Conservation (phyloP, 1,140 invertebrate species). For the Psilanteris sp. region DNA sequence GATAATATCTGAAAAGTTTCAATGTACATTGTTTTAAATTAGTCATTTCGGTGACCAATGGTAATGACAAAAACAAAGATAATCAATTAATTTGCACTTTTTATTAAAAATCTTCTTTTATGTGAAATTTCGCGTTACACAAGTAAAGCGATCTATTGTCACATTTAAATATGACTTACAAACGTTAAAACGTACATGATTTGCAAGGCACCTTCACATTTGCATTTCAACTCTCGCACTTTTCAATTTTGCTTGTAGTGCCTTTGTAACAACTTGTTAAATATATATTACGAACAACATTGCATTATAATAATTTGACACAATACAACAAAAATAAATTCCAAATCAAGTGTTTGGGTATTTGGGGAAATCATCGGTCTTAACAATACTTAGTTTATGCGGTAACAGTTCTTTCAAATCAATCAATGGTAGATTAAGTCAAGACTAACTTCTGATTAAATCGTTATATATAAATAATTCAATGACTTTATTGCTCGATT, state of each 20-base stretch:
- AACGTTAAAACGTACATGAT: conserved; percentile 45
- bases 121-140: conserved; percentile 36
- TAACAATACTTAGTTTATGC: conserved; percentile 3
- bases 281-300: conserved; percentile 21
- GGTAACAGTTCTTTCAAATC: conserved; percentile 7
- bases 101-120: conserved; percentile 41
- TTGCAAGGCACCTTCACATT: conserved; percentile 48
- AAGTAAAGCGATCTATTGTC: conserved; percentile 43
- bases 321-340: conserved; percentile 15
- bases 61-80: neutral
- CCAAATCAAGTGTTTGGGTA: neutral
- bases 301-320: conserved; percentile 29
- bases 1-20: too few relatives aligned
- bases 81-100: conserved; percentile 11
- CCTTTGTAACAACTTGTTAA: conserved; percentile 44
- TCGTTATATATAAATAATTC: too few relatives aligned
- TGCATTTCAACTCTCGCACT: conserved; percentile 9
- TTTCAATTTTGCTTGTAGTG: conserved; percentile 8
- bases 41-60: too few relatives aligned
- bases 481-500: conserved; percentile 1
- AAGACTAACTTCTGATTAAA: too few relatives aligned
- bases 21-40: too few relatives aligned
- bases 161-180: conserved; percentile 45
- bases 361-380: neutral
- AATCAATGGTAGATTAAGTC: conserved; percentile 9